Evolutionary conservation across 2,797 vertebrate species (phyloP).

Genomic region (Tadarida brasiliensis): DNA sequence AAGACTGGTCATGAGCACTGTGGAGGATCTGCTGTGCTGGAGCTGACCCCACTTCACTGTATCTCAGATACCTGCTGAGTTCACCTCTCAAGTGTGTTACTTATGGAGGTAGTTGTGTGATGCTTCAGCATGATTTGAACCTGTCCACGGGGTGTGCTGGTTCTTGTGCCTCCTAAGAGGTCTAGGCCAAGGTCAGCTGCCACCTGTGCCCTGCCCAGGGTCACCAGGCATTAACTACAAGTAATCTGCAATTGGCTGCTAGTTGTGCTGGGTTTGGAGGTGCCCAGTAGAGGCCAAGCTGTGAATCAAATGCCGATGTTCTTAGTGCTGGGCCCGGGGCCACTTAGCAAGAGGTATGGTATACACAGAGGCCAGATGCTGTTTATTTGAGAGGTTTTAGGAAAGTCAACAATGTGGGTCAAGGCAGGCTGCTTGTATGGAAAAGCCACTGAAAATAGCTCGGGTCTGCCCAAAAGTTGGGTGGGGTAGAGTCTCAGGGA

Average conservation of each 20-base stretch:
- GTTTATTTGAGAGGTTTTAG: not conserved
- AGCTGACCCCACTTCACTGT: not conserved
- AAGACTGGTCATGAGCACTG: not conserved
- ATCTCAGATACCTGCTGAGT: not conserved
- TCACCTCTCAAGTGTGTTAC: not conserved
- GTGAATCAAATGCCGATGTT: not conserved
- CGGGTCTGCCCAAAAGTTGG: not conserved
- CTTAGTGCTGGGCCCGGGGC: not conserved
- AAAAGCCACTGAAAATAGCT: not conserved
- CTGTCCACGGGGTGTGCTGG: not conserved
- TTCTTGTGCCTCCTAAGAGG: not conserved
- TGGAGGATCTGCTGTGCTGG: not conserved
- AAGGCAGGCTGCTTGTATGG: not conserved
- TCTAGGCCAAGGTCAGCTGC: not conserved
- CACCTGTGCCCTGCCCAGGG: not conserved
- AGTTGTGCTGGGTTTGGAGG: not conserved
- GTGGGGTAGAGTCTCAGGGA: not conserved
- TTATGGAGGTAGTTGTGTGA: not conserved
- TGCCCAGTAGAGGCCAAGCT: not conserved
- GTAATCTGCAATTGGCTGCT: not conserved
- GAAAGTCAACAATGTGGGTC: not conserved
- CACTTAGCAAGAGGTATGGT: not conserved
- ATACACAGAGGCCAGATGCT: not conserved
- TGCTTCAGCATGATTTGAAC: not conserved
- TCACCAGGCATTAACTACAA: not conserved